These are phyloP conservation scores for Pseudomyrmex gracilis DNA, from an alignment of 1,140 invertebrate species.

Conservation along the genomic window DNA sequence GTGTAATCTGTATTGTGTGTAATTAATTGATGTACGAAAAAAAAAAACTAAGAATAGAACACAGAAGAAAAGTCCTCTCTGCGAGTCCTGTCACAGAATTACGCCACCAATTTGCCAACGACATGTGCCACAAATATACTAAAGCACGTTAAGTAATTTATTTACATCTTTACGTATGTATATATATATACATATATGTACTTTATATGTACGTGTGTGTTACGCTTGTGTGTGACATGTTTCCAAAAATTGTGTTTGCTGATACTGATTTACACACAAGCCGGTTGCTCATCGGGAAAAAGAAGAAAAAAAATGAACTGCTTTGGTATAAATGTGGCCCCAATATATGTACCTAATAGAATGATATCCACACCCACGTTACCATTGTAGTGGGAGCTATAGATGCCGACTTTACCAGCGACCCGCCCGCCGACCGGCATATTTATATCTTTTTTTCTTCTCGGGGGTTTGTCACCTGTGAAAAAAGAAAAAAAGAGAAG, in stretches of 20 bases:
- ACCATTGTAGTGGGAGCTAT: conserved; percentile 89
- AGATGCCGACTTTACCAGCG: conserved; percentile 90
- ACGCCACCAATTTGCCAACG: conserved; percentile 21
- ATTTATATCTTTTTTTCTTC: conserved; percentile 65
- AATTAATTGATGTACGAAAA: neutral
- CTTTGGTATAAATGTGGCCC: neutral
- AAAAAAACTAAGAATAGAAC: neutral
- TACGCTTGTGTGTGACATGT: no score
- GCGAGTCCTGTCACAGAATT: conserved; percentile 28
- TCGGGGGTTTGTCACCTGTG: conserved; percentile 67
- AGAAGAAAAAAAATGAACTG: conserved; percentile 14
- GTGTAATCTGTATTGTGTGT: no score
- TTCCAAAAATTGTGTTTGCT: no score
- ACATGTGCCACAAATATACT: conserved; percentile 9
- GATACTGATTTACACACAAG: no score
- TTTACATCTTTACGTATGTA: neutral
- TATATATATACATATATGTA: neutral
- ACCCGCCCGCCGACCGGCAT: conserved; percentile 88
- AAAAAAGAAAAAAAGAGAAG: conserved; percentile 15
- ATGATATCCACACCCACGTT: conserved; percentile 74
- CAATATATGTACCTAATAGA: conserved; percentile 41
- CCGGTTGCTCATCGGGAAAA: neutral
- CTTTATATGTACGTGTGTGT: no score
- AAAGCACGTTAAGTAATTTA: conserved; percentile 24
- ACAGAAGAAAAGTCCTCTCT: conserved; percentile 8